A percentile compares a stretch with the other conserved stretches of the same genome.
phyloP scores from a whole-genome alignment of 2,888 invertebrate species.

The Lottia scabra region DNA sequence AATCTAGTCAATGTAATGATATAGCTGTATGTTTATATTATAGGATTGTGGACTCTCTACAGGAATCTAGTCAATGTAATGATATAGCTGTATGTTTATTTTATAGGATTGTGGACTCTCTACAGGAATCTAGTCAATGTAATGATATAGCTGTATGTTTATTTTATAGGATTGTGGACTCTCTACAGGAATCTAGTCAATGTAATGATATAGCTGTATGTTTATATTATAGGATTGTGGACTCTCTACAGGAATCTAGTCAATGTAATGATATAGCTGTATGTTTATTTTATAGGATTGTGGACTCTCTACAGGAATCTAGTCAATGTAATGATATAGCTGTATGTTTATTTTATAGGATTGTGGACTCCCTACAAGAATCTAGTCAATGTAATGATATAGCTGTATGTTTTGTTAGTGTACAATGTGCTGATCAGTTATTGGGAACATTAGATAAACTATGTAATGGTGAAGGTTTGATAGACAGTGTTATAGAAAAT shows the following conservation, averaged over 20 bases:
- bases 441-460: constrained; percentile 86
- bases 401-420: constrained; percentile 63
- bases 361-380: constrained; percentile 94
- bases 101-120: constrained; percentile 87
- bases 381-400: constrained; percentile 86
- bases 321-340: constrained; percentile 82
- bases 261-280: constrained; percentile 78
- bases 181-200: constrained; percentile 91
- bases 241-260: constrained; percentile 93
- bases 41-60: constrained; percentile 92
- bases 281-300: constrained; percentile 76
- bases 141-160: constrained; percentile 75
- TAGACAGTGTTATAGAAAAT: constrained; percentile 9
- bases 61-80: constrained; percentile 88
- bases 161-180: constrained; percentile 84
- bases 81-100: constrained; percentile 73
- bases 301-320: constrained; percentile 94
- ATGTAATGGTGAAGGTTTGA: constrained; percentile 79
- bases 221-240: constrained; percentile 80
- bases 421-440: constrained; percentile 74
- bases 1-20: constrained; percentile 86
- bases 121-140: constrained; percentile 90
- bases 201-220: constrained; percentile 77
- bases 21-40: constrained; percentile 70
- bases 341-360: constrained; percentile 73